Evolutionary conservation across 1,140 invertebrate species (phyloP).

Genomic region (Triops longicaudatus): DNA sequence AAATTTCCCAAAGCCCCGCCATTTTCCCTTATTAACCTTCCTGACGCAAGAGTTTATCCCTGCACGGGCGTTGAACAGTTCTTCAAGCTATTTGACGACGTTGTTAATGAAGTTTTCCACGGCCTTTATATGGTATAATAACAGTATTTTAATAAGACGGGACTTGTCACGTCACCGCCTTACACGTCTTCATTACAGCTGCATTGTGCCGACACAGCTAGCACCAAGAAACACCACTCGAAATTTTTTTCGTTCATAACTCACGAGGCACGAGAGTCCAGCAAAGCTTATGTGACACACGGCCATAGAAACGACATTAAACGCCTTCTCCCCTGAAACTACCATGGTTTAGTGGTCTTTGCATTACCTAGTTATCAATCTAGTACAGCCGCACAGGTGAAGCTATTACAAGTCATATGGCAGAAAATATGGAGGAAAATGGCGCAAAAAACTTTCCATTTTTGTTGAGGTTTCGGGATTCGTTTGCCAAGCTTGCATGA

Average conservation of each 20-base stretch:
- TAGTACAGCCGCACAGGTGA: too few species aligned
- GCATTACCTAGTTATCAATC: too few species aligned
- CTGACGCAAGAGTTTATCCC: neutral
- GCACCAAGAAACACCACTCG: neutral
- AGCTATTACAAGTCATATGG: neutral
- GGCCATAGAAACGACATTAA: too few species aligned
- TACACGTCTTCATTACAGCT: neutral
- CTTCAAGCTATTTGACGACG: neutral
- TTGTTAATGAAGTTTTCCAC: conserved; percentile 7
- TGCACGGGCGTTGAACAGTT: neutral
- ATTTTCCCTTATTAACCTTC: neutral
- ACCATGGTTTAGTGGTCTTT: too few species aligned
- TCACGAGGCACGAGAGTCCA: neutral
- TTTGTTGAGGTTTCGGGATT: neutral
- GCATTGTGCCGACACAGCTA: neutral
- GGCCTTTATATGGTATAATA: conserved; percentile 10
- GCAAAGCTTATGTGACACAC: neutral
- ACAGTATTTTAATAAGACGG: neutral
- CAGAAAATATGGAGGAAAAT: neutral
- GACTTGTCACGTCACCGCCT: conserved; percentile 13
- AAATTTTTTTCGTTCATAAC: neutral
- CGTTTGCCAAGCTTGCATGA: neutral
- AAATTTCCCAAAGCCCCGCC: neutral
- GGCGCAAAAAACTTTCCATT: neutral
- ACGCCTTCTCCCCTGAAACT: too few species aligned